Evolutionary conservation across 2,113 vertebrate genomes (phyloP).

Genomic region (Butorides virescens): DNA sequence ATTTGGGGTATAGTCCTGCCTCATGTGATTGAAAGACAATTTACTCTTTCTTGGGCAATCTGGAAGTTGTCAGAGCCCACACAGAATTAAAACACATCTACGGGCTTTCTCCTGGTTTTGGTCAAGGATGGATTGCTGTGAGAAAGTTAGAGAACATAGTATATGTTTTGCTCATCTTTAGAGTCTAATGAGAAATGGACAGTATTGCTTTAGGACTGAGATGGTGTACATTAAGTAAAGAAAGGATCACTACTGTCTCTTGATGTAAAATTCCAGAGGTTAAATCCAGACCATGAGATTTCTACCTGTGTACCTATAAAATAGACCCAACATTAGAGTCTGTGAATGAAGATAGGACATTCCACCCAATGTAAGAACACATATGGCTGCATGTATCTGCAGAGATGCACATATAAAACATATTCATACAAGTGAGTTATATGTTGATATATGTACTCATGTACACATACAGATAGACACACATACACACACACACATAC

Average conservation of each 20-base stretch:
- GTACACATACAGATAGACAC: neutral
- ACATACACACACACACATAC: neutral
- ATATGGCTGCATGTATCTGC: neutral
- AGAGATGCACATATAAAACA: neutral
- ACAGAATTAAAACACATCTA: neutral
- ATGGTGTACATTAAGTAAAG: neutral
- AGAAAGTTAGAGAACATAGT: neutral
- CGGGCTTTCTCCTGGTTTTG: neutral
- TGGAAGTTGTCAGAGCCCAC: neutral
- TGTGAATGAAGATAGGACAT: neutral
- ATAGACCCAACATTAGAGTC: neutral
- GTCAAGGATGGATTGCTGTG: neutral
- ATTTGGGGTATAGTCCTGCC: neutral
- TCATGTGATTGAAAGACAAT: neutral
- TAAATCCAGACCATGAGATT: neutral
- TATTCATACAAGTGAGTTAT: neutral
- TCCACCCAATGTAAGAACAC: neutral
- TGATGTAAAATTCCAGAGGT: neutral
- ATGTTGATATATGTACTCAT: neutral
- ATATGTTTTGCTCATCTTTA: fast-evolving
- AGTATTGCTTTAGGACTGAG: neutral
- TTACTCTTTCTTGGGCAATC: neutral
- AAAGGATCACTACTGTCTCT: neutral
- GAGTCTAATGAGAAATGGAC: neutral
- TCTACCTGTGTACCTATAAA: neutral